Evolutionary conservation across 2,888 invertebrate genomes (phyloP), one percentile per base, ranked within the genome.

Genomic region (Sphaerolaimus hirsutus): DNA sequence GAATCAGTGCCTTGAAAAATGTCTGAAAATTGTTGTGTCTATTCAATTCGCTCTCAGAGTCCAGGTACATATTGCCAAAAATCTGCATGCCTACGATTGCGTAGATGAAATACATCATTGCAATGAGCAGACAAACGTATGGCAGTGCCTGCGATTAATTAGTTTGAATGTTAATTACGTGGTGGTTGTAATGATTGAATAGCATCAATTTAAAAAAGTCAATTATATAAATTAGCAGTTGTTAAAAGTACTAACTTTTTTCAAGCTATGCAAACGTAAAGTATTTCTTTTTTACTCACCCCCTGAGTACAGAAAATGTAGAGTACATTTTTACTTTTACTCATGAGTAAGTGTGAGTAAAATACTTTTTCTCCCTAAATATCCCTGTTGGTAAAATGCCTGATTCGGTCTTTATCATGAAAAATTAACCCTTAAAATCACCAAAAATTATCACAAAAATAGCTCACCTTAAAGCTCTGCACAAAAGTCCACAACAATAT

Each of bases 401-500:
- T n/a, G n/a, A n/a, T n/a, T n/a, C n/a, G n/a, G n/a, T n/a, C n/a
- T n/a, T n/a, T n/a, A n/a, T n/a, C n/a, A n/a, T n/a, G n/a, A n/a
- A n/a, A n/a, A n/a, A n/a, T n/a, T n/a, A n/a, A n/a, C n/a, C n/a
- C n/a, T n/a, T n/a, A n/a, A n/a, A n/a, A n/a, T n/a, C n/a, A n/a
- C n/a, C n/a, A n/a, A n/a, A n/a, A n/a, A n/a, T n/a, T 32, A 32
- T 32, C 10, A 32, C 17, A 12, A 12, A 32, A 14, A 19, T 17
- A 10, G 55, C 53, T 56, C 64, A 75, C 76, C 79, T 93, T 93
- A 70, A 93, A 91, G 68, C 91, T 93, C 74, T 93, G 93, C 66
- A 97, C 84, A 70, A 93, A 93, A 53, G 93, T 93, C 93, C 93
- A 93, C 55, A 93, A 75, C 53, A 93, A 75, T 69, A 97, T 89